Evolutionary conservation across 2,797 vertebrate species (phyloP).

Genomic region (Bucorvus abyssinicus): DNA sequence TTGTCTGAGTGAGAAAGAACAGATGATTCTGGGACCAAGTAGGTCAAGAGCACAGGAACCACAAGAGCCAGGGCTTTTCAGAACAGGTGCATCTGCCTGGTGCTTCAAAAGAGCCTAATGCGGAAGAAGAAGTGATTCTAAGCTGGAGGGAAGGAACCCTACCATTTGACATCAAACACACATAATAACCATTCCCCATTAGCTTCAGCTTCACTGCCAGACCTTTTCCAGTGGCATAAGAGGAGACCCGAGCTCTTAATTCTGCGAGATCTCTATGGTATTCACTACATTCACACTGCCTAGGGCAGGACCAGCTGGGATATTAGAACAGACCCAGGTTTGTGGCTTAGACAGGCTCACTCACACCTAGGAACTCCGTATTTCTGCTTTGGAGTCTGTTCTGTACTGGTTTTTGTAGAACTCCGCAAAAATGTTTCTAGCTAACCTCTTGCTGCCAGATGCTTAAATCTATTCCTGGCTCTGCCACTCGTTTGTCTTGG

Average conservation of each 20-base stretch:
- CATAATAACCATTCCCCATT: not conserved
- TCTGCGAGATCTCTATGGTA: fast-evolving
- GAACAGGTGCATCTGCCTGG: not conserved
- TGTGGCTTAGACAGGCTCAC: not conserved
- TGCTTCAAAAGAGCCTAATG: not conserved
- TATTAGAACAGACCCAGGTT: not conserved
- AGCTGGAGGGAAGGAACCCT: not conserved
- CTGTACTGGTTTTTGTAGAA: not conserved
- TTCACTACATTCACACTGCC: no score
- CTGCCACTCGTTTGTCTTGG: not conserved
- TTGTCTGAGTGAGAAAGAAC: not conserved
- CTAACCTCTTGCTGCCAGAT: not conserved
- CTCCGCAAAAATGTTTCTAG: not conserved
- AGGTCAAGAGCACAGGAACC: not conserved
- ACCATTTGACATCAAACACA: fast-evolving
- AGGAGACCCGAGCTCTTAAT: not conserved
- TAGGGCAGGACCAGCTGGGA: not conserved
- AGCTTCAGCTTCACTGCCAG: not conserved
- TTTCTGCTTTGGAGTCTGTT: not conserved
- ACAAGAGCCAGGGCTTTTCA: not conserved
- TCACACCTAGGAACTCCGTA: fast-evolving
- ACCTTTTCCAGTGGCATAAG: not conserved
- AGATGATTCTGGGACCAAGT: not conserved
- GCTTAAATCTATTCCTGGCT: not conserved
- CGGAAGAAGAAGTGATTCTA: not conserved